These are phyloP conservation scores for Oryzias celebensis DNA, from an alignment of 2,113 vertebrate species.

Conservation along the genomic window DNA sequence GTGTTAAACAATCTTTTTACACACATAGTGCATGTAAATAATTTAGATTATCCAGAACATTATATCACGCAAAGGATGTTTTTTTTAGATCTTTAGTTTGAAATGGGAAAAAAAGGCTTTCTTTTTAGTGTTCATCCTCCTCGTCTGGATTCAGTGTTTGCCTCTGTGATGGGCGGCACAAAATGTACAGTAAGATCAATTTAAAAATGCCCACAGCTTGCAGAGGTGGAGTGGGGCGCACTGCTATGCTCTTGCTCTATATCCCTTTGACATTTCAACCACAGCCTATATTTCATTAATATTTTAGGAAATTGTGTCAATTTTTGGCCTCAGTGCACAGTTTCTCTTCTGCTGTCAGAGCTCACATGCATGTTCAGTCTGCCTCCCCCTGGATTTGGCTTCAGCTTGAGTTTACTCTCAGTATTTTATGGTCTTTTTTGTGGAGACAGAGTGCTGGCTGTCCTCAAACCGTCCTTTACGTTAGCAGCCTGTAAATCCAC, in stretches of 20 bases:
- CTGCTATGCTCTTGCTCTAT: too few relatives aligned
- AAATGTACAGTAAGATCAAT: too few relatives aligned
- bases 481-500: slow-evolving; percentile 42
- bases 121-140: too few relatives aligned
- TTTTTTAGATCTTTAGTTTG: slow-evolving; percentile 27
- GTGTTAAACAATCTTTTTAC: slow-evolving; percentile 33
- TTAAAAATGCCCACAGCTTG: too few relatives aligned
- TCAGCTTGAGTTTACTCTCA: slow-evolving; percentile 50
- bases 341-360: slow-evolving; percentile 46
- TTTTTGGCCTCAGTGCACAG: slow-evolving; percentile 18
- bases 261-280: too few relatives aligned
- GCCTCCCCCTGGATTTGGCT: slow-evolving; percentile 51
- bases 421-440: slow-evolving; percentile 70
- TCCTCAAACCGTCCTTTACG: slow-evolving; percentile 72
- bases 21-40: slow-evolving; percentile 21
- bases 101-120: neutral
- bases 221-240: too few relatives aligned
- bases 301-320: slow-evolving; percentile 23
- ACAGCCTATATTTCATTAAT: too few relatives aligned
- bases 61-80: neutral
- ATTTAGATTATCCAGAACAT: slow-evolving; percentile 33
- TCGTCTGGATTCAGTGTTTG: too few relatives aligned
- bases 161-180: too few relatives aligned
- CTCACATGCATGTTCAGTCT: slow-evolving; percentile 43
- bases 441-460: slow-evolving; percentile 31